Conservation (phyloP, 1,140 invertebrate species). For the Pararge aegeria region DNA sequence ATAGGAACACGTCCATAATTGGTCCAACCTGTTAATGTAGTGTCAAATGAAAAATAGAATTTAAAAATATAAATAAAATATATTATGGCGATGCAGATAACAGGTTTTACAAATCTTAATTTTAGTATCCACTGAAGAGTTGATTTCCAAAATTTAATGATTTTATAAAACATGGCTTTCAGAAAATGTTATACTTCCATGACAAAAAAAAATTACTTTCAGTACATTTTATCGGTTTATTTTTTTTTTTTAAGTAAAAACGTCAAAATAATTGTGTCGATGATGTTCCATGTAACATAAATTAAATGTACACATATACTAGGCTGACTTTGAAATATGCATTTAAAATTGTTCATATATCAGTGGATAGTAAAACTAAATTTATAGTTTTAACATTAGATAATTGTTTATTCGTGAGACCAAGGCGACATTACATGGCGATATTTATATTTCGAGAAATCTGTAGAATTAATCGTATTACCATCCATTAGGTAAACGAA, state of each 20-base stretch:
- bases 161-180: neutral
- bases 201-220: too few relatives aligned
- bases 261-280: too few relatives aligned
- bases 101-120: neutral
- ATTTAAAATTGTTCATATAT: too few relatives aligned
- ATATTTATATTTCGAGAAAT: neutral
- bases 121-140: neutral
- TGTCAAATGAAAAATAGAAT: too few relatives aligned
- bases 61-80: neutral
- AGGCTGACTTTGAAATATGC: too few relatives aligned
- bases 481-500: neutral
- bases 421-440: conserved; percentile 17
- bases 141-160: neutral
- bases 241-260: too few relatives aligned
- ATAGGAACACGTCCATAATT: too few relatives aligned
- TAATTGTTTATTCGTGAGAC: conserved; percentile 21
- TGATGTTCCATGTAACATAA: too few relatives aligned
- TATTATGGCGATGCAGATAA: neutral
- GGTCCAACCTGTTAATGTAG: too few relatives aligned
- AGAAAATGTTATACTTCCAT: too few relatives aligned
- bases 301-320: too few relatives aligned
- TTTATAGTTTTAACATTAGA: conserved; percentile 10
- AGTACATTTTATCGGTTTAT: too few relatives aligned
- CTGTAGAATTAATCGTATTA: neutral
- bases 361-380: conserved; percentile 3